Conservation (phyloP, 2,797 vertebrate genomes). For the Melopsittacus undulatus region DNA sequence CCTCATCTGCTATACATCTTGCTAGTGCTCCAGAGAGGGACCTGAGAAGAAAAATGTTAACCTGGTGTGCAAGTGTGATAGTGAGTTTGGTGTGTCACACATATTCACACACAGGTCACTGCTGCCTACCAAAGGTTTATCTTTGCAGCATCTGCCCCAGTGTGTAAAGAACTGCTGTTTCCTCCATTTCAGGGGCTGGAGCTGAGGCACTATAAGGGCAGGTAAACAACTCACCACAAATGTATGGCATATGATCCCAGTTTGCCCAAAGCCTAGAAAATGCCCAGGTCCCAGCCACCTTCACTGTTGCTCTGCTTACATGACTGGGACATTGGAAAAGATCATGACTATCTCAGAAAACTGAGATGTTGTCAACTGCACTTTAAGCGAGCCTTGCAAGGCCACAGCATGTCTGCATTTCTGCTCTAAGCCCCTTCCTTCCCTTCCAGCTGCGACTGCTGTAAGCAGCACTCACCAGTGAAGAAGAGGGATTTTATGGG, state of each 20-base stretch:
- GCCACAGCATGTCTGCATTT: not conserved
- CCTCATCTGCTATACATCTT: not conserved
- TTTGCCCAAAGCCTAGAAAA: not conserved
- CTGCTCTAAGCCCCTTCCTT: not conserved
- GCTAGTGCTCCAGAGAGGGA: not conserved
- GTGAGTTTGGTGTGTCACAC: accelerated
- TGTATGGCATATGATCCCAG: not conserved
- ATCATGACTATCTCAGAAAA: accelerated
- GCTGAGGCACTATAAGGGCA: not conserved
- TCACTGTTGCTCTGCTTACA: not conserved
- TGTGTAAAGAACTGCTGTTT: accelerated
- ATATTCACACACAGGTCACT: accelerated
- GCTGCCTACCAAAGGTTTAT: not conserved
- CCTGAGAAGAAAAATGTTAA: not conserved
- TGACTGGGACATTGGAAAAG: not conserved
- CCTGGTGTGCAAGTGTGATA: not conserved
- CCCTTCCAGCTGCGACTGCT: not conserved
- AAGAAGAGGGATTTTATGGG: not conserved
- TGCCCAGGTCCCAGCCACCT: not conserved
- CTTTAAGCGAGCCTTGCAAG: not conserved
- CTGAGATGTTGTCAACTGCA: not conserved
- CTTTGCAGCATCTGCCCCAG: not conserved
- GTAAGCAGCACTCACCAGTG: not conserved
- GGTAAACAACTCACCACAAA: not conserved
- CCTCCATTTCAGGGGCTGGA: not conserved